Percentiles rank a stretch among this genome's conserved stretches.
phyloP scores from a whole-genome alignment of 2,797 vertebrate species.

The Podarcis siculus region DNA sequence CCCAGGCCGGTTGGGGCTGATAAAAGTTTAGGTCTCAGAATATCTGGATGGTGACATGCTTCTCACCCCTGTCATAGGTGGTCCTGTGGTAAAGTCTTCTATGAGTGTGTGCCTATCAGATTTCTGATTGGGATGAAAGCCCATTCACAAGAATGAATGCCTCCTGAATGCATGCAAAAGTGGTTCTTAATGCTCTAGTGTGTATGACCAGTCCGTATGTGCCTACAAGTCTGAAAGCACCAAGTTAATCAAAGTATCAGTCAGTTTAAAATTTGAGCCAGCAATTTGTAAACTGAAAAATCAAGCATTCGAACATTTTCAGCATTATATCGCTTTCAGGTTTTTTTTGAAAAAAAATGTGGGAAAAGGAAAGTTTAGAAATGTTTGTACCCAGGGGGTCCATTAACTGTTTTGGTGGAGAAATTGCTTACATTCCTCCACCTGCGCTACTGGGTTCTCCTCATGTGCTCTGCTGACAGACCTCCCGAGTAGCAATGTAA shows the following conservation, averaged over 20 bases:
- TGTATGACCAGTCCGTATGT: background rate
- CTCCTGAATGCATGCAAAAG: no score
- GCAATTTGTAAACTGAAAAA: constrained; percentile 65
- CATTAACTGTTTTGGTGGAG: constrained; percentile 67
- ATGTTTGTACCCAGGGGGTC: constrained; percentile 74
- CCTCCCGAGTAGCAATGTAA: constrained; percentile 82
- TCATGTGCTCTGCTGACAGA: constrained; percentile 78
- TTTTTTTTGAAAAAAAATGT: constrained; percentile 54
- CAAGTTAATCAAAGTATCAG: background rate
- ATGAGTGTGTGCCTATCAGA: no score
- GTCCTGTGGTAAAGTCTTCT: no score
- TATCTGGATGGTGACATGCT: background rate
- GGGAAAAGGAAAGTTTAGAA: constrained; percentile 71
- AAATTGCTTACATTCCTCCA: constrained; percentile 73
- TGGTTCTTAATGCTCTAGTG: no score
- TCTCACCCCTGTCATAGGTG: no score
- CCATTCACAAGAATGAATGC: no score
- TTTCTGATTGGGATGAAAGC: no score
- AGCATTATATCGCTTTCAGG: constrained; percentile 65
- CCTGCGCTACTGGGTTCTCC: constrained; percentile 74
- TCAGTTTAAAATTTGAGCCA: constrained; percentile 12
- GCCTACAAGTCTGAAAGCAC: no score
- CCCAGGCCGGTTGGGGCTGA: background rate
- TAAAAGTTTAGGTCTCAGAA: background rate
- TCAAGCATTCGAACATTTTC: constrained; percentile 69